A percentile compares a stretch with the other conserved stretches of the same genome.
Conservation (phyloP, 1,140 invertebrate species). For the Carposina sasakii region DNA sequence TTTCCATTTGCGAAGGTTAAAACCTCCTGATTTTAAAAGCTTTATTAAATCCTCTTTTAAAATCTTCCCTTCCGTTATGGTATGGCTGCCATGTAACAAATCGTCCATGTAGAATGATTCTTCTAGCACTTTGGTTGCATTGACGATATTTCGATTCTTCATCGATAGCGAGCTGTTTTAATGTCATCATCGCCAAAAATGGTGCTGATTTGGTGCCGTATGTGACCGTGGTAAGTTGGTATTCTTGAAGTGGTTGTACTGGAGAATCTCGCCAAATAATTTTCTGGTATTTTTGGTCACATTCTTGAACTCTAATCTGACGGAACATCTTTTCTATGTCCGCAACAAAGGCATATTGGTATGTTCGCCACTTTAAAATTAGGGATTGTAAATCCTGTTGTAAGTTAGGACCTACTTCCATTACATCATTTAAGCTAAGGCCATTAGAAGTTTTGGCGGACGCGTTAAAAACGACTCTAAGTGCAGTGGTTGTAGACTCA, state of each 20-base stretch:
- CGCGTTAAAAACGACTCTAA: no score
- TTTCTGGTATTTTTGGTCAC: neutral
- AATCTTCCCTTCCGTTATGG: neutral
- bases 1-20: slow-evolving; percentile 3
- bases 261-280: neutral
- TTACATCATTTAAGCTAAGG: no score
- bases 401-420: no score
- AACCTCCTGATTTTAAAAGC: neutral
- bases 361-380: no score
- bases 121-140: slow-evolving; percentile 1
- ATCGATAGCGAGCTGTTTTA: slow-evolving; percentile 3
- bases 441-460: no score
- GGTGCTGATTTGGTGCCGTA: slow-evolving; percentile 4
- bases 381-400: no score
- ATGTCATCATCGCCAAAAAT: slow-evolving; percentile 2
- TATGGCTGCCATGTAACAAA: neutral
- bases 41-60: slow-evolving; percentile 7
- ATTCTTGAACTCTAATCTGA: no score
- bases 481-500: no score
- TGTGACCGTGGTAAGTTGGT: neutral
- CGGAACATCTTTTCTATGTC: no score
- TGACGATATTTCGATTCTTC: neutral
- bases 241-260: neutral
- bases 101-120: slow-evolving; percentile 6
- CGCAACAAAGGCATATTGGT: no score